Evolutionary conservation across 2,113 vertebrate species (phyloP), one percentile per base, ranked within the genome.

Genomic region (Pavo muticus): DNA sequence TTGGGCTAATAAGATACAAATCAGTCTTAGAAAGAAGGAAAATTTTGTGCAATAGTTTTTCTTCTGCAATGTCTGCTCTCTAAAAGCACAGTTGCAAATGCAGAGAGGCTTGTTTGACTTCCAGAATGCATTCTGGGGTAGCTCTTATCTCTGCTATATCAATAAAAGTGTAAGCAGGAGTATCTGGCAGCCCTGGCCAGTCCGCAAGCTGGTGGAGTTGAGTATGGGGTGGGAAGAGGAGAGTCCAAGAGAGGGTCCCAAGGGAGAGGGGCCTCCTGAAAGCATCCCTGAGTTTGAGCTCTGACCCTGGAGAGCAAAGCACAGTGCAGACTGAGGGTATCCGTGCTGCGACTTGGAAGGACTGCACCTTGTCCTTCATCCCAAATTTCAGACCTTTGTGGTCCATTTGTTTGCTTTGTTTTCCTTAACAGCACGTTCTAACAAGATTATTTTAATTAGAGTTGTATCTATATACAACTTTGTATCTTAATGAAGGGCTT

Each of bases 381-480:
- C 37, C 37, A 56, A 35, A 8, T 79, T 76, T 68, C 50, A 88
- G 0, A 63, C 47, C 40, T 79, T 67, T 90, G 39, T 76, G 32
- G 63, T 44, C 91, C 60, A 76, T 59, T 95, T 88, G 35, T 69
- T 87, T 90, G 76, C 42, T 95, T 96, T 96, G 85, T 93, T 88
- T 90, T 81, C 39, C 73, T 87, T 83, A 75, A 74, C 73, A 68
- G 29, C 32, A 50, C 32, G 30, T 91, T 86, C 59, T 84, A 90
- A 84, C 50, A 88, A 74, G 56, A 54, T 52, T 80, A 84, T 84
- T 96, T 95, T 93, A 95, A 96, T 97, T 96, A 94, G 95, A 90
- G n/a, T 59, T 9, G 0, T 91, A 93, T 93, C 81, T 92, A 64
- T 69, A 88, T 77, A 61, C 35, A 90, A 90, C 52, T 92, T 93